Evolutionary conservation across 1,140 invertebrate genomes (phyloP).

Genomic region (Centruroides vittatus): DNA sequence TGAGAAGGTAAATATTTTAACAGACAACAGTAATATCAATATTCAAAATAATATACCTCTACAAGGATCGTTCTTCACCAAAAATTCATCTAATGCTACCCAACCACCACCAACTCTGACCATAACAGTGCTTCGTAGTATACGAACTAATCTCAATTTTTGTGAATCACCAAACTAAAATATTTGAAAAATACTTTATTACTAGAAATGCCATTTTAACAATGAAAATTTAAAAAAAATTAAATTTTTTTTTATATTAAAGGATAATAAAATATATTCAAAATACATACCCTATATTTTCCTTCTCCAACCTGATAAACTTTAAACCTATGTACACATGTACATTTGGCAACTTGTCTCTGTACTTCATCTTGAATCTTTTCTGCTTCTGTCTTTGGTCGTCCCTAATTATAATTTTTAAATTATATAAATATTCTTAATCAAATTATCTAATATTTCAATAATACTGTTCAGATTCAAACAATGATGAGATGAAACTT

Average conservation of each 20-base stretch:
- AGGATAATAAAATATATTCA: not conserved
- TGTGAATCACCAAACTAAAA: conserved; percentile 94
- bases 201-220: too few relatives aligned
- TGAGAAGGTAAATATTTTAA: not conserved
- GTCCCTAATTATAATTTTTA: conserved; percentile 36
- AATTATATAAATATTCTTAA: too few relatives aligned
- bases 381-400: conserved; percentile 65
- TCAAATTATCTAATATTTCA: not conserved
- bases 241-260: not conserved
- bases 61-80: conserved; percentile 99
- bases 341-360: conserved; percentile 76
- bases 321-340: conserved; percentile 90
- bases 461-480: not conserved
- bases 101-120: conserved; percentile 98
- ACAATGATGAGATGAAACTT: not conserved
- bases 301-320: conserved; percentile 98
- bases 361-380: conserved; percentile 98
- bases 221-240: conserved; percentile 1
- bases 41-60: conserved; percentile 58
- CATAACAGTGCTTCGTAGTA: conserved; percentile 97
- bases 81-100: conserved; percentile 97
- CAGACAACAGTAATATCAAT: not conserved
- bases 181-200: conserved; percentile 18
- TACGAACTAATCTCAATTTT: conserved; percentile 91
- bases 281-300: conserved; percentile 75